Base-by-base conservation (phyloP, 1,140 invertebrate genomes). In the Danaus plexippus region DNA sequence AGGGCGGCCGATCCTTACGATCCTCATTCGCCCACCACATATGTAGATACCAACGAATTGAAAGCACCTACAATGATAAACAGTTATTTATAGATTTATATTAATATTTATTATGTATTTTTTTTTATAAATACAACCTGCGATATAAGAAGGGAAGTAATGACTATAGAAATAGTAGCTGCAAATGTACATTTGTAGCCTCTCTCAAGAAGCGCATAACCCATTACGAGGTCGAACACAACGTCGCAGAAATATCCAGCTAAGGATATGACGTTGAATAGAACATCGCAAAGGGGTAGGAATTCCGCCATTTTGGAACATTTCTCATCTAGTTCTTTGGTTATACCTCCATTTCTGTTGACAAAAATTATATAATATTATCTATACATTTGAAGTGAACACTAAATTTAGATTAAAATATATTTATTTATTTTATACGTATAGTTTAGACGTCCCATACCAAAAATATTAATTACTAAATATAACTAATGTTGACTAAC, bases 181-280 rank as follows among this genome's bases (percentile, higher is more conserved):
- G 89, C 84, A 79, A 93, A 89, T 80, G 91, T 88, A 57, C 88
- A 67, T 67, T 86, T 85, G 75, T 90, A 83, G 45, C 90, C 88
- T 45, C 90, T 88, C 69, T 93, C 89, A 59, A 93, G 92, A 6
- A 96, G 85, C 8, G 94, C 94, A 81, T 96, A 96, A 11, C 92
- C 91, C 88, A 95, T 93, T 43, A 95, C 91, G 41, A 96, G 88
- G 80, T 96, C 94, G 75, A 97, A 97, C 3, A 96, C 94, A 46
- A 96, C 91, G 89, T 96, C 94, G 88, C 95, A 96, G 84, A 97
- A 97, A 80, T 96, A 96, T 2, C 93, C 94, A n/a, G 94, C 94
- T 49, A 97, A 87, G 9, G 95, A 96, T 60, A 96, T 95, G 77
- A 97, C 94, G 82, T 96, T 96, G 88, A 97, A 97, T 8, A 96